Evolutionary conservation across 2,797 vertebrate genomes (phyloP).

Genomic region (Amphiprion clarkii): DNA sequence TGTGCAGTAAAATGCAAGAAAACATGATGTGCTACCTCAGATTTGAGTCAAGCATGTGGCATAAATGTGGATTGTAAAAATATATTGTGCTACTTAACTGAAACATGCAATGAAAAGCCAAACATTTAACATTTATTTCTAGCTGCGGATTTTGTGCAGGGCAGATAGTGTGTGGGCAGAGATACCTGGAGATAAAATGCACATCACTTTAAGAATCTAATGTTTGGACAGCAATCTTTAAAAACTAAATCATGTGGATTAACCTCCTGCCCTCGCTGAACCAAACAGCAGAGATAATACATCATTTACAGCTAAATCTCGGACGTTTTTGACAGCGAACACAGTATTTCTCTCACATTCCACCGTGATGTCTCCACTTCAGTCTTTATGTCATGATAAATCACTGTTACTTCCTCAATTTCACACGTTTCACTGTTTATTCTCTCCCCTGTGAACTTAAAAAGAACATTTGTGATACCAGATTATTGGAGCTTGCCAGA

Average conservation of each 20-base stretch:
- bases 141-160: background rate
- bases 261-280: slow-evolving; percentile 55
- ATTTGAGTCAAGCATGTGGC: background rate
- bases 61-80: too few relatives aligned
- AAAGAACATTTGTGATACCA: slow-evolving; percentile 44
- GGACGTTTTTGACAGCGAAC: slow-evolving; percentile 38
- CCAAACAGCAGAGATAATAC: slow-evolving; percentile 47
- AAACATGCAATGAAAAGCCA: too few relatives aligned
- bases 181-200: slow-evolving; percentile 25
- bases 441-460: slow-evolving; percentile 44
- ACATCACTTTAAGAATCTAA: slow-evolving; percentile 19
- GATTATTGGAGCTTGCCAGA: slow-evolving; percentile 28
- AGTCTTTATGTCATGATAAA: slow-evolving; percentile 56
- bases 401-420: slow-evolving; percentile 61
- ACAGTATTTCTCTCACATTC: slow-evolving; percentile 50
- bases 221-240: slow-evolving; percentile 56
- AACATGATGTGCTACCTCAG: background rate
- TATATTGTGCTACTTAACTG: too few relatives aligned
- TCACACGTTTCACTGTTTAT: slow-evolving; percentile 52
- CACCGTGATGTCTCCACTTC: slow-evolving; percentile 26
- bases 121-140: slow-evolving; percentile 8
- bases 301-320: slow-evolving; percentile 28
- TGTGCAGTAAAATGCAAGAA: background rate
- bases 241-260: slow-evolving; percentile 58
- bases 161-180: slow-evolving; percentile 7